Evolutionary conservation across 2,888 invertebrate species (phyloP).

Genomic region (Anoplius nigerrimus): DNA sequence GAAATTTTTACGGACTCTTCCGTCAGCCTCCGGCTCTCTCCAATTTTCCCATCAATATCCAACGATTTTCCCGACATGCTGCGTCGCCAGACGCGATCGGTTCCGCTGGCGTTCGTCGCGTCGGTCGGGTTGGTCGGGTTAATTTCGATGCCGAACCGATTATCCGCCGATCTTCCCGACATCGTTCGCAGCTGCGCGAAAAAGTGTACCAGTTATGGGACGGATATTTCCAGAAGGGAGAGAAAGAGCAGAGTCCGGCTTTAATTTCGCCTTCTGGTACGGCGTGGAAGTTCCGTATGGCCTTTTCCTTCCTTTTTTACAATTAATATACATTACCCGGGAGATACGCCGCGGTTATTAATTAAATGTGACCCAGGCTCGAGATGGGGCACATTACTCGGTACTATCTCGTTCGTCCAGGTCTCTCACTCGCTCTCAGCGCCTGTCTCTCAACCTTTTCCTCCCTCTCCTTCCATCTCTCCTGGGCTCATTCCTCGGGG

Average conservation of each 20-base stretch:
- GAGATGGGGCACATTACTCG: slow-evolving; percentile 53
- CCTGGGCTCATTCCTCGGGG: background rate
- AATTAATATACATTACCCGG: slow-evolving; percentile 60
- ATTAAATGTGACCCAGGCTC: slow-evolving; percentile 59
- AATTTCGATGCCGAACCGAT: too few species aligned
- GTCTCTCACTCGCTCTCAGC: background rate
- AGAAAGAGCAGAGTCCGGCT: slow-evolving; percentile 9
- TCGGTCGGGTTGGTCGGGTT: too few species aligned
- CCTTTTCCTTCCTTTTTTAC: slow-evolving; percentile 28
- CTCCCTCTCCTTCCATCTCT: background rate
- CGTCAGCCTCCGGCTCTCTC: background rate
- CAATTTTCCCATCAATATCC: too few species aligned
- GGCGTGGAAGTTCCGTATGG: background rate
- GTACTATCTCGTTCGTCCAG: slow-evolving; percentile 39
- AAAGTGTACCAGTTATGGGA: background rate
- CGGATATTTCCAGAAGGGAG: background rate
- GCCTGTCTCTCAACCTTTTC: slow-evolving; percentile 4
- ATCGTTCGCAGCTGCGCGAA: too few species aligned
- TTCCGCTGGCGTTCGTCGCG: too few species aligned
- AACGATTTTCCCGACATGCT: too few species aligned
- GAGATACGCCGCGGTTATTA: slow-evolving; percentile 61
- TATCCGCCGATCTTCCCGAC: too few species aligned
- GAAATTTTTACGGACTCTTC: background rate
- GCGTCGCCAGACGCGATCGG: too few species aligned
- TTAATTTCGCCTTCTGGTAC: slow-evolving; percentile 26